Conservation (phyloP, 2,797 vertebrate genomes). For the Phaenicophaeus curvirostris region DNA sequence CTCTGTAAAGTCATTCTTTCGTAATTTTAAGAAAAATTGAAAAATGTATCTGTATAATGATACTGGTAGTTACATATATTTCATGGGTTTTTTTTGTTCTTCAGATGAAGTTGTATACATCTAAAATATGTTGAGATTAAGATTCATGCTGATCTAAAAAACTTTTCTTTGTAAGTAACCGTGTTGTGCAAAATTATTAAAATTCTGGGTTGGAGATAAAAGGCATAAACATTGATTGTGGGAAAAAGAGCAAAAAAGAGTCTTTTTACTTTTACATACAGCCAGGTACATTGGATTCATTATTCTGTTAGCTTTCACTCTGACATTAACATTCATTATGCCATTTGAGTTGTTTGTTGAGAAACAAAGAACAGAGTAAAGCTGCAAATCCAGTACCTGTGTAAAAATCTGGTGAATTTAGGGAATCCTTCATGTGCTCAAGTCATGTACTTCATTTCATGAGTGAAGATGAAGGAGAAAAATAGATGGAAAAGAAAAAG, state of each 20-base stretch:
- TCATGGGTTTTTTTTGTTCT: conserved; percentile 10
- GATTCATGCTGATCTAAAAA: neutral
- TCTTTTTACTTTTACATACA: neutral
- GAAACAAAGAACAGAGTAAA: neutral
- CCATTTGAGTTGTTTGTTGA: neutral
- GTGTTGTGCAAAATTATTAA: conserved; percentile 21
- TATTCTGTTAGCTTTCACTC: neutral
- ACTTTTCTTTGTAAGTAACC: neutral
- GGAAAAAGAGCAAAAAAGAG: neutral
- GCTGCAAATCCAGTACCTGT: neutral
- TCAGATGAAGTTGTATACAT: neutral
- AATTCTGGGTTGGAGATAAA: neutral
- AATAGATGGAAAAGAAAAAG: neutral
- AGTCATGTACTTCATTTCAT: neutral
- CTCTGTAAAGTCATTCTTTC: neutral
- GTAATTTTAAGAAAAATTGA: neutral
- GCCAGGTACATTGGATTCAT: neutral
- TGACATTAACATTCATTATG: neutral
- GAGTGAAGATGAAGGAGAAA: neutral
- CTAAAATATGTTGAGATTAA: conserved; percentile 12
- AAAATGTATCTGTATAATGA: neutral
- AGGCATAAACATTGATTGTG: neutral
- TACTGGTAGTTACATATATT: conserved; percentile 3
- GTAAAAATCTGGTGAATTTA: neutral
- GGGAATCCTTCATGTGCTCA: neutral